Base-by-base conservation (phyloP, 2,113 vertebrate species). In the Syngnathus scovelli region DNA sequence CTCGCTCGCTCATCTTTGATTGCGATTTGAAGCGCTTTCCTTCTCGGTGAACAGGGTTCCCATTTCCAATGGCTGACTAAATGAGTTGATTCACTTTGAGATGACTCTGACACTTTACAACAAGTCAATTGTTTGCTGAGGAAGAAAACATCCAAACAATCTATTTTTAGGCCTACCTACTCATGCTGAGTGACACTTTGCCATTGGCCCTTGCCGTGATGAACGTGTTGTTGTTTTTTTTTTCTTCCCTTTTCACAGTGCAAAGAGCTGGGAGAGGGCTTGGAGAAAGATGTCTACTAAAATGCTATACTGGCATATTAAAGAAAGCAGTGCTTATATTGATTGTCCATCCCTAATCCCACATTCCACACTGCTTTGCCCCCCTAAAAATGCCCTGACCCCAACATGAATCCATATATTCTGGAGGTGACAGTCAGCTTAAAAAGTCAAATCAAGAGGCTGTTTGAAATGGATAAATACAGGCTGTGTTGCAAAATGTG, bases 241-340 rank as follows among this genome's bases (percentile, higher is more conserved):
- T 74, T 84, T 63, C 37, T 67, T 59, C 51, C 41, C 21, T n/a
- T 51, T 71, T 76, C 54, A 66, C 86, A 82, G 82, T 60, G 77
- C 33, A 66, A 67, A 74, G 80, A 78, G 79, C 66, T 83, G 79
- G 63, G 83, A 78, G 68, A 78, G 78, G 72, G 78, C 77, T 64
- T 76, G 78, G 83, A 90, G 85, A 81, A 90, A 88, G 88, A 90
- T 88, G 87, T 88, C 27, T 27, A 27, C 27, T 27, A 27, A 27
- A 27, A 27, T 27, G 27, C 27, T 27, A 27, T 27, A 27, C 27
- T 27, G 27, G 27, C 2, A 27, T 27, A 27, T 27, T 27, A 27
- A 27, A 27, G 27, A 27, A 27, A 27, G 27, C 27, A 27, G 27
- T 27, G 27, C 27, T 27, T 27, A 2, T 27, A 27, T 27, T 27